These are phyloP conservation scores for Willisornis vidua DNA, from an alignment of 2,113 vertebrate species.

Conservation along the genomic window DNA sequence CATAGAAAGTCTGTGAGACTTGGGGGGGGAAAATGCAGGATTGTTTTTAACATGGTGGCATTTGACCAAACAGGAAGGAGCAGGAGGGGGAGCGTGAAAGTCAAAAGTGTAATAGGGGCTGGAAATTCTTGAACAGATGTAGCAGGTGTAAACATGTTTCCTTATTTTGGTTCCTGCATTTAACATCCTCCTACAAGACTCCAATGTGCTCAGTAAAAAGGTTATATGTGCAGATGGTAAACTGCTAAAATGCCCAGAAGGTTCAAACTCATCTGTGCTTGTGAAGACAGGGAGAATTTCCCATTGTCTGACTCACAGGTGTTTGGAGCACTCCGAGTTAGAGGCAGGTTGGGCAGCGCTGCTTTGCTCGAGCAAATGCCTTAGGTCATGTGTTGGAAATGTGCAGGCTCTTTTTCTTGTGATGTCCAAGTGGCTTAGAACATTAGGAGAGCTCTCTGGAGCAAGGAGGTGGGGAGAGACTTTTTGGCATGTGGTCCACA, in stretches of 20 bases:
- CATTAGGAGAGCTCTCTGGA: constrained; percentile 57
- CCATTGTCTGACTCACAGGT: constrained; percentile 75
- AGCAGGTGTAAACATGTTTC: constrained; percentile 77
- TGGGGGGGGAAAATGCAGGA: neutral
- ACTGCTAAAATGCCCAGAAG: constrained; percentile 80
- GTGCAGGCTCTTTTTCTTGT: constrained; percentile 4
- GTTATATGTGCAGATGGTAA: constrained; percentile 81
- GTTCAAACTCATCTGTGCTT: constrained; percentile 77
- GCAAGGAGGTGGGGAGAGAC: constrained; percentile 51
- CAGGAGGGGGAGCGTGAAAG: constrained; percentile 9
- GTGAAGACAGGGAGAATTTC: constrained; percentile 68
- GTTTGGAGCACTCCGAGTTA: constrained; percentile 71
- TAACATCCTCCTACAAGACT: constrained; percentile 77
- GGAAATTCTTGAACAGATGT: constrained; percentile 71
- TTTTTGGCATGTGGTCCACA: constrained; percentile 60
- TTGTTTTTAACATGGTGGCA: constrained; percentile 49
- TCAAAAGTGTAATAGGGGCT: constrained; percentile 51
- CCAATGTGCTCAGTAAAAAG: constrained; percentile 61
- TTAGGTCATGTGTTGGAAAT: constrained; percentile 56
- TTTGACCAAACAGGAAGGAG: constrained; percentile 33
- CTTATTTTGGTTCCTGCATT: constrained; percentile 70
- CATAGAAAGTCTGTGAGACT: constrained; percentile 45
- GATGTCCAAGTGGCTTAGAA: constrained; percentile 71
- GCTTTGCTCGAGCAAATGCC: constrained; percentile 70
- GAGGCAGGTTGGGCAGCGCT: constrained; percentile 58